Conservation (phyloP, 1,140 invertebrate genomes). For the Tachypleus tridentatus region DNA sequence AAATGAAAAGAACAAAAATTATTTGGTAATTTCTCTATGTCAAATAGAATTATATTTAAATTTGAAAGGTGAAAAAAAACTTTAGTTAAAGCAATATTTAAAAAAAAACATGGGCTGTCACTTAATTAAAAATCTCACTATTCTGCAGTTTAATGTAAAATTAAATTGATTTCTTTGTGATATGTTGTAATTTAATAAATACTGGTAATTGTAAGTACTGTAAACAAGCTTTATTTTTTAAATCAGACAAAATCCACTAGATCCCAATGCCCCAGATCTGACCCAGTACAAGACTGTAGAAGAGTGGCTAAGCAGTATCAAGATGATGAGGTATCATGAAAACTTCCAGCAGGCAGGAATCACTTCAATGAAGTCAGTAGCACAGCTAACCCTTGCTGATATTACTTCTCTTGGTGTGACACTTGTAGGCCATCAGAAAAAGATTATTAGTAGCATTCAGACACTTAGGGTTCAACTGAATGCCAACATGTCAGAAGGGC, state of each 20-base stretch:
- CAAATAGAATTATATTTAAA: too few relatives aligned
- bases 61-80: too few relatives aligned
- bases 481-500: slow-evolving; percentile 61
- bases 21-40: too few relatives aligned
- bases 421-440: slow-evolving; percentile 94
- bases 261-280: slow-evolving; percentile 72
- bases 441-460: slow-evolving; percentile 93
- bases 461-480: slow-evolving; percentile 64
- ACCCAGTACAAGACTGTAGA: slow-evolving; percentile 82
- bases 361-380: slow-evolving; percentile 71
- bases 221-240: slow-evolving; percentile 11
- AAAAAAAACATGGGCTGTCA: too few relatives aligned
- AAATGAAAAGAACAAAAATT: too few relatives aligned
- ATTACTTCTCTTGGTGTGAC: slow-evolving; percentile 81
- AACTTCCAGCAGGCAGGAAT: slow-evolving; percentile 83
- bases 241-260: slow-evolving; percentile 65
- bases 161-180: neutral
- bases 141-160: too few relatives aligned
- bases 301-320: slow-evolving; percentile 90
- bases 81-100: too few relatives aligned
- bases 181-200: slow-evolving; percentile 8
- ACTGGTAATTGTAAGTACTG: too few relatives aligned
- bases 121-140: too few relatives aligned
- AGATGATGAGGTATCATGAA: slow-evolving; percentile 89
- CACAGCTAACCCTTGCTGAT: slow-evolving; percentile 76